Base-by-base conservation (phyloP, 2,888 invertebrate species). In the Drosophila putrida region DNA sequence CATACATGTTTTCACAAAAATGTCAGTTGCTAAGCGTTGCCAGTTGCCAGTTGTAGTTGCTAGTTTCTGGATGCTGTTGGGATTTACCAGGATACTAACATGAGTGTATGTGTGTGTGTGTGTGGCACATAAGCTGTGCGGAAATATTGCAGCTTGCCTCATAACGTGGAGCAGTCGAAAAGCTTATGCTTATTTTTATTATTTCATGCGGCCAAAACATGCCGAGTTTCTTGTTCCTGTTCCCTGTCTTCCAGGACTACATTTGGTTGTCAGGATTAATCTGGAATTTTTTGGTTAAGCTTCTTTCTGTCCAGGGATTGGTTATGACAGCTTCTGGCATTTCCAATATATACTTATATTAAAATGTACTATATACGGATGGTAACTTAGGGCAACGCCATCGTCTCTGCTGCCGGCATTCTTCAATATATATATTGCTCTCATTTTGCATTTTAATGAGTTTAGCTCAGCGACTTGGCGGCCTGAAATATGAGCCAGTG, bases 401-500 rank as follows among this genome's bases (percentile, higher is more conserved):
- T 27, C 8, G 25, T 62, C 50, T 27, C 44, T 33, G 50, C 61
- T 51, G 46, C 53, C 35, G 55, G 49, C 54, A 50, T 69, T 78
- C 64, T 64, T 74, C 67, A 67, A 74, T 75, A 75, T 69, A 28
- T 71, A 74, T 73, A 70, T 66, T 58, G 41, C 55, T 59, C 78
- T 82, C 86, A 80, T 85, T 85, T 85, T 88, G 80, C 84, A 85
- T 85, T 85, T 85, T 85, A 85, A 85, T 85, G 85, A 85, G 88
- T 82, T 88, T 64, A 67, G 72, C 60, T 58, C 47, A 41, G 57
- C 43, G 33, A 71, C 57, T 57, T 39, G 53, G 39, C 57, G 58
- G 50, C 49, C 81, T 86, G 82, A 83, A 83, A 86, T 86, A 83
- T 83, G 82, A 83, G 70, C 57, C 59, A 15, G 50, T 57, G 76